Conservation (phyloP, 2,888 invertebrate species). For the Mimachlamys varia region DNA sequence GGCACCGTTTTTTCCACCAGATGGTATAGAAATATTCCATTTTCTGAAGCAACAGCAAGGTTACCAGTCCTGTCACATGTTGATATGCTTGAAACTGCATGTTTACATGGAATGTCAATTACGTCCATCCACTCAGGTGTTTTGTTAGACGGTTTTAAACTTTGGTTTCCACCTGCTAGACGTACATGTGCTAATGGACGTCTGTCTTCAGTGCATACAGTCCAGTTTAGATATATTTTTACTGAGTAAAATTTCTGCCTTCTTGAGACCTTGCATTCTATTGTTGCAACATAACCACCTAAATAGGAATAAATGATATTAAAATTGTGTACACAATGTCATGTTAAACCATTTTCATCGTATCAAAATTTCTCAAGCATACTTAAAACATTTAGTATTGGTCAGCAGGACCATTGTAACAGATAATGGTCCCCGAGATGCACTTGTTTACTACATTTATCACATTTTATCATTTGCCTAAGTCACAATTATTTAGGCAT, state of each 20-base stretch:
- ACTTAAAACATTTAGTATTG: no score
- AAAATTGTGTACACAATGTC: no score
- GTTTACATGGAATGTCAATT: constrained; percentile 88
- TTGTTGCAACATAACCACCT: constrained; percentile 87
- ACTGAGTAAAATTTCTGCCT: constrained; percentile 83
- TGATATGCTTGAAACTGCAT: constrained; percentile 82
- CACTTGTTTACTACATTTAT: no score
- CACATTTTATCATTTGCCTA: no score
- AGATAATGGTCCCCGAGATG: no score
- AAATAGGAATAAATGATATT: no score
- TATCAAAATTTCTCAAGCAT: no score
- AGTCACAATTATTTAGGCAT: no score
- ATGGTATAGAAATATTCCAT: constrained; percentile 84
- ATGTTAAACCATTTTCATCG: no score
- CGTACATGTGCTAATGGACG: constrained; percentile 81
- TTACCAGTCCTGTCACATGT: constrained; percentile 78
- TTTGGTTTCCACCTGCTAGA: constrained; percentile 68
- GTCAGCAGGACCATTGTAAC: no score
- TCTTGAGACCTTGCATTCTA: constrained; percentile 85
- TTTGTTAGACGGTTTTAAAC: constrained; percentile 48
- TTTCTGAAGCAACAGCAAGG: constrained; percentile 81
- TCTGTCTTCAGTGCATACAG: constrained; percentile 82
- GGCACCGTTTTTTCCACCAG: constrained; percentile 70
- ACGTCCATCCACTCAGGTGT: constrained; percentile 83
- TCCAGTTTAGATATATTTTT: constrained; percentile 89